A percentile compares a stretch with the other conserved stretches of the same genome.
These are phyloP conservation scores for Agriopis leucophaearia DNA, from an alignment of 2,888 invertebrate genomes.

Conservation along the genomic window DNA sequence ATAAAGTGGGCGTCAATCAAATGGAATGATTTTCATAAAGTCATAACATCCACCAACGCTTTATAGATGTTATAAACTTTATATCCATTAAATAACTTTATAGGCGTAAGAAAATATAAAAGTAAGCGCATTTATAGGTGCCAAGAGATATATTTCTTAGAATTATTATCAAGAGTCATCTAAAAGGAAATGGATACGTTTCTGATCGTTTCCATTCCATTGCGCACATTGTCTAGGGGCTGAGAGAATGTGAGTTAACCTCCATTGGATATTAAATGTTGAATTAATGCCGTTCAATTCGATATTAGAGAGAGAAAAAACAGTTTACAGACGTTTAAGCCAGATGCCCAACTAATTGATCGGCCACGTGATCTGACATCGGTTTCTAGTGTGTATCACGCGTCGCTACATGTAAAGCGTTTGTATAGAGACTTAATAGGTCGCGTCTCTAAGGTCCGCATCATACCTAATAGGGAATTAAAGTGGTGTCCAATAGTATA, in stretches of 20 bases:
- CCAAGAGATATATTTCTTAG: slow-evolving; percentile 51
- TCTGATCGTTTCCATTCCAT: slow-evolving; percentile 76
- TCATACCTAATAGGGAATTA: too few species aligned
- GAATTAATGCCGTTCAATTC: slow-evolving; percentile 43
- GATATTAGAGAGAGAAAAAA: not conserved
- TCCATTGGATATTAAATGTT: slow-evolving; percentile 56
- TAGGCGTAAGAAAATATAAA: slow-evolving; percentile 24
- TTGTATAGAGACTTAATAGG: too few species aligned
- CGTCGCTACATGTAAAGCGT: too few species aligned
- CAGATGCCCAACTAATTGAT: too few species aligned
- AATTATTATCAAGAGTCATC: slow-evolving; percentile 61
- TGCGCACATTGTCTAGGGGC: slow-evolving; percentile 67
- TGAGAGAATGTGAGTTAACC: slow-evolving; percentile 65
- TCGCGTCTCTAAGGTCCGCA: too few species aligned
- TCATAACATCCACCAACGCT: slow-evolving; percentile 11
- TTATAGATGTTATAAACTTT: slow-evolving; percentile 33
- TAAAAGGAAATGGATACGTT: slow-evolving; percentile 75
- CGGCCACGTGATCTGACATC: too few species aligned
- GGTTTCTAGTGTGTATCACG: too few species aligned
- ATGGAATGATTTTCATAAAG: slow-evolving; percentile 23
- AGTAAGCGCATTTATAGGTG: slow-evolving; percentile 25
- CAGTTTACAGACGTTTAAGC: too few species aligned
- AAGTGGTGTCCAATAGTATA: too few species aligned
- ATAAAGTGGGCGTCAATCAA: slow-evolving; percentile 14
- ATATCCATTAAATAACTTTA: slow-evolving; percentile 29